phyloP scores from a whole-genome alignment of 2,888 invertebrate genomes.

The Xestobium rufovillosum region DNA sequence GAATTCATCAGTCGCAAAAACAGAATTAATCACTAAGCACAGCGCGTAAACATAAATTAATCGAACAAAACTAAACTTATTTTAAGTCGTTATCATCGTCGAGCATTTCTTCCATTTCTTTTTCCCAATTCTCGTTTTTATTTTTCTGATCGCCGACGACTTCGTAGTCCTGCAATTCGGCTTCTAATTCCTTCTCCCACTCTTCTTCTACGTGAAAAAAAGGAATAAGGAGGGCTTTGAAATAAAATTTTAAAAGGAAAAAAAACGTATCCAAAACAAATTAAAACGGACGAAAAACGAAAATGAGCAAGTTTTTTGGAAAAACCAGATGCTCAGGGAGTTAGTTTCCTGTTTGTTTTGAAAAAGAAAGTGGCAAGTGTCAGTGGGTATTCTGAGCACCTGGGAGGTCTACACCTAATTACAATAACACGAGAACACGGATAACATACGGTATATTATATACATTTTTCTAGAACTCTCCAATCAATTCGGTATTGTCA shows the following conservation, averaged over 20 bases:
- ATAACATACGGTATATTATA: no score
- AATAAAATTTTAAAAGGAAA: slow-evolving; percentile 31
- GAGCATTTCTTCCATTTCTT: slow-evolving; percentile 41
- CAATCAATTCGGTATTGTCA: slow-evolving; percentile 1
- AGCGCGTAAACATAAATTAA: no score
- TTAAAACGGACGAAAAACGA: slow-evolving; percentile 16
- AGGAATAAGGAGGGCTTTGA: slow-evolving; percentile 30
- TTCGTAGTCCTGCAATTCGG: slow-evolving; percentile 92
- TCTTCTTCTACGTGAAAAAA: slow-evolving; percentile 57
- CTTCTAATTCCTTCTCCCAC: slow-evolving; percentile 94
- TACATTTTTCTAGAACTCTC: no score
- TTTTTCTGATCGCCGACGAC: slow-evolving; percentile 61
- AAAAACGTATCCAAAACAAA: slow-evolving; percentile 13
- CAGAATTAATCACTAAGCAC: no score
- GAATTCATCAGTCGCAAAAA: no score
- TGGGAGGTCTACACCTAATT: slow-evolving; percentile 30
- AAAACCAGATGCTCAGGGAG: slow-evolving; percentile 34
- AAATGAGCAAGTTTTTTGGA: slow-evolving; percentile 4
- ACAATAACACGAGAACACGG: no score
- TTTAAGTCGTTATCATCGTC: slow-evolving; percentile 42
- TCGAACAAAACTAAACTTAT: no score
- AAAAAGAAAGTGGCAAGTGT: slow-evolving; percentile 10
- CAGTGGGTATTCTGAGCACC: slow-evolving; percentile 26
- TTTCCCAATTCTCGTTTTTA: slow-evolving; percentile 40
- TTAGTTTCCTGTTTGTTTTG: slow-evolving; percentile 34